Evolutionary conservation across 2,888 invertebrate species (phyloP), one percentile per base, ranked within the genome.

Genomic region (Anthrax anthrax): DNA sequence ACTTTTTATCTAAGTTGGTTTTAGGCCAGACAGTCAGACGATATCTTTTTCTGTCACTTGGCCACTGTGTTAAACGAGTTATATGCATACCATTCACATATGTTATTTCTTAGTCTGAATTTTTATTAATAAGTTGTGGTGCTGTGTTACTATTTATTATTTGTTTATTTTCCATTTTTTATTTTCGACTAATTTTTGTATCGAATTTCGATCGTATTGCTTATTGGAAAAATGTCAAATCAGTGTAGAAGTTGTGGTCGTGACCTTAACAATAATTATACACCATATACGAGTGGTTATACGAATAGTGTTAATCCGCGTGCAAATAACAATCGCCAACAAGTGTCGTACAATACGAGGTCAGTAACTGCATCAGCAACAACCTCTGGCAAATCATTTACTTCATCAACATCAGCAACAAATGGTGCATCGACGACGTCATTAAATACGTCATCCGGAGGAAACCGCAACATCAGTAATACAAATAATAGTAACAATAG

Each of bases 211-310:
- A 23, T 23, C 5, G 23, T 23, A 8, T 23, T 8, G 23, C 4
- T 23, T 8, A 23, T 23, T 23, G 23, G 8, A 18, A 53, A 49
- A 52, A 69, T 69, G 68, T 66, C 68, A 51, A 65, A 68, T 60
- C 68, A 69, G 56, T 69, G 68, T 61, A 56, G 56, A 52, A 68
- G 67, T 59, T 69, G 68, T 55, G 66, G 69, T 55, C 69, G 69
- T 54, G 68, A 69, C 60, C 60, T 67, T 46, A 69, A 69, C 59
- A 69, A 69, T 56, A 69, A 69, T 53, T 69, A 65, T 54, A 64
- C 65, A 50, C 62, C 65, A 47, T 68, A 69, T 53, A 62, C 64
- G 46, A 67, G 60, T 54, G 69, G 66, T 52, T 67, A 65, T 52
- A 58, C 64, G 51, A 65, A 64, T 54, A 60, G 62, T 49, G 54